phyloP scores from a whole-genome alignment of 2,888 invertebrate genomes.

The Glomeris marginata region DNA sequence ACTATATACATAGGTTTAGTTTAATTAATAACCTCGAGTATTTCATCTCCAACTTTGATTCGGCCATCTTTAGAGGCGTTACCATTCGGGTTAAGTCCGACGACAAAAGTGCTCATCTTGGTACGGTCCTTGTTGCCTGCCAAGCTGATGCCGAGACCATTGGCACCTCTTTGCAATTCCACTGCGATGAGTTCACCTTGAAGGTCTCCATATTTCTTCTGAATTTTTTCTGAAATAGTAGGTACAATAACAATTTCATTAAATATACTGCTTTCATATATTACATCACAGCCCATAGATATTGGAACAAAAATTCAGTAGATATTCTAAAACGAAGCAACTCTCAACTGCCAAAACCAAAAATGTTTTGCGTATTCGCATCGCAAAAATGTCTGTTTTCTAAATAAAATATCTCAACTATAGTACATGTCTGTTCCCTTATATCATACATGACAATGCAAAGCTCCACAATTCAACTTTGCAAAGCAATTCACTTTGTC shows the following conservation, averaged over 20 bases:
- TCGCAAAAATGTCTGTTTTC: no score
- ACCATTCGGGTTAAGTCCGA: constrained; percentile 83
- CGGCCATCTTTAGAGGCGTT: constrained; percentile 55
- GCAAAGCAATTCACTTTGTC: no score
- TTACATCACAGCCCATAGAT: no score
- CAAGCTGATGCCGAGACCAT: constrained; percentile 74
- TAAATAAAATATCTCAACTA: no score
- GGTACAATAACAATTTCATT: constrained; percentile 2
- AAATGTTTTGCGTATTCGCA: no score
- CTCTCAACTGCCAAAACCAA: background rate
- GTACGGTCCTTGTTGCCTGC: constrained; percentile 88
- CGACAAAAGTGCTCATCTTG: constrained; percentile 92
- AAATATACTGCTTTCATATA: background rate
- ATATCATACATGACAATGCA: no score
- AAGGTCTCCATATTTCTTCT: constrained; percentile 75
- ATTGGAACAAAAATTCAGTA: no score
- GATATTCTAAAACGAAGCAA: background rate
- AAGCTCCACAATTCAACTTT: no score
- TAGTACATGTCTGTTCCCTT: no score
- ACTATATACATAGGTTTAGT: no score
- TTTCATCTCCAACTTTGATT: constrained; percentile 83
- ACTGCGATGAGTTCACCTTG: constrained; percentile 51
- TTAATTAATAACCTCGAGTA: constrained; percentile 81
- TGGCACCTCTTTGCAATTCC: constrained; percentile 55
- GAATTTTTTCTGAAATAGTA: constrained; percentile 67